phyloP scores from a whole-genome alignment of 2,797 vertebrate species.

The Scolopax bukidnonensis region DNA sequence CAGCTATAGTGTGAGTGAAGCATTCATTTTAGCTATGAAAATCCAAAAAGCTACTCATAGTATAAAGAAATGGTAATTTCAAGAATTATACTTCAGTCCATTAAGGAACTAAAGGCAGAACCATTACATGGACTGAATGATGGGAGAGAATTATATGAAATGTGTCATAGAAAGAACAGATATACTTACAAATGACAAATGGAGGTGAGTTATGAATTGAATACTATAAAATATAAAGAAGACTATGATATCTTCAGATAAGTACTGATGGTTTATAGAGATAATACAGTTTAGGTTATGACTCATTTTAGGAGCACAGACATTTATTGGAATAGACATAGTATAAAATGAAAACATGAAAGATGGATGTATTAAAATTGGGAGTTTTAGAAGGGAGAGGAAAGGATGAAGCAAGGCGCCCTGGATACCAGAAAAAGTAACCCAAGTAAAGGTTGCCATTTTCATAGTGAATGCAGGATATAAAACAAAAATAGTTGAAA shows the following conservation, averaged over 20 bases:
- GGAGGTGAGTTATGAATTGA: conserved; percentile 9
- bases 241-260: background rate
- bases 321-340: background rate
- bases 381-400: background rate
- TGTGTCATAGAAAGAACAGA: background rate
- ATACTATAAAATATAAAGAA: background rate
- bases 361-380: background rate
- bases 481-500: background rate
- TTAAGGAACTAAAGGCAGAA: background rate
- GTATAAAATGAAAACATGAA: background rate
- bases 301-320: background rate
- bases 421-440: background rate
- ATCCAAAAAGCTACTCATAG: background rate
- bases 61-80: background rate
- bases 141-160: background rate
- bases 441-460: background rate
- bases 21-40: background rate
- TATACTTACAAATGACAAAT: background rate
- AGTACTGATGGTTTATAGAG: background rate
- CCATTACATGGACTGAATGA: background rate
- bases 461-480: background rate
- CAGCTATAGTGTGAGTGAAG: background rate
- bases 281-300: conserved; percentile 14
- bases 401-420: background rate
- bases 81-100: background rate